Conservation (phyloP, 2,113 vertebrate genomes). For the Rhabdomys dilectus region DNA sequence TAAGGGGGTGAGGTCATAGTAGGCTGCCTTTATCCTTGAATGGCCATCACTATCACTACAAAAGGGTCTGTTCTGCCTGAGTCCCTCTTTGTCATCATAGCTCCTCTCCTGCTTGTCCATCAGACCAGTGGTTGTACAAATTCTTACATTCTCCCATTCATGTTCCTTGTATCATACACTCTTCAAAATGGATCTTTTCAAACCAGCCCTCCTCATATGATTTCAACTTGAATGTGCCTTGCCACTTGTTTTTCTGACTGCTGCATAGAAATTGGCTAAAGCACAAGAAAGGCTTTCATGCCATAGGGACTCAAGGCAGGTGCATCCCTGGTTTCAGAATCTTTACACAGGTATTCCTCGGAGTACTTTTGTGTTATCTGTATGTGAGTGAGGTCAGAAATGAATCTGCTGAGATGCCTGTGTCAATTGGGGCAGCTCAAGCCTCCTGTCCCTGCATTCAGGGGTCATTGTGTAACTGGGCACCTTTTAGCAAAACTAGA, state of each 20-base stretch:
- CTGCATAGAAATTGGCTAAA: accelerated
- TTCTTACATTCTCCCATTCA: accelerated
- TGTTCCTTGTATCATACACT: too few species aligned
- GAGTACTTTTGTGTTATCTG: background rate
- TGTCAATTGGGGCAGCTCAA: accelerated
- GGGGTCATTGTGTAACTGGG: background rate
- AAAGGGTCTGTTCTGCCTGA: background rate
- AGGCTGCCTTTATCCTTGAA: background rate
- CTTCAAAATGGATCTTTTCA: background rate
- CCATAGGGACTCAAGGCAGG: background rate
- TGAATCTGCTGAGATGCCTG: background rate
- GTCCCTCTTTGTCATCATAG: background rate
- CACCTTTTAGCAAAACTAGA: background rate
- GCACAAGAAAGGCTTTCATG: background rate
- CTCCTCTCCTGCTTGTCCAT: accelerated
- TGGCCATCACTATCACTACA: background rate
- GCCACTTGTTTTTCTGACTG: background rate
- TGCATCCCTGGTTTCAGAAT: background rate
- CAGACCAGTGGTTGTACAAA: background rate
- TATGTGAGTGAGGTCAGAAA: background rate
- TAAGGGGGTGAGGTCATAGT: accelerated
- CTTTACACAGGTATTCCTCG: background rate
- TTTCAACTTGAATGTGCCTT: background rate
- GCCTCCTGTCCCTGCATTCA: accelerated
- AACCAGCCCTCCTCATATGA: background rate